Evolutionary conservation across 2,888 invertebrate genomes (phyloP).

Genomic region (Drosophila pseudotalamancana): DNA sequence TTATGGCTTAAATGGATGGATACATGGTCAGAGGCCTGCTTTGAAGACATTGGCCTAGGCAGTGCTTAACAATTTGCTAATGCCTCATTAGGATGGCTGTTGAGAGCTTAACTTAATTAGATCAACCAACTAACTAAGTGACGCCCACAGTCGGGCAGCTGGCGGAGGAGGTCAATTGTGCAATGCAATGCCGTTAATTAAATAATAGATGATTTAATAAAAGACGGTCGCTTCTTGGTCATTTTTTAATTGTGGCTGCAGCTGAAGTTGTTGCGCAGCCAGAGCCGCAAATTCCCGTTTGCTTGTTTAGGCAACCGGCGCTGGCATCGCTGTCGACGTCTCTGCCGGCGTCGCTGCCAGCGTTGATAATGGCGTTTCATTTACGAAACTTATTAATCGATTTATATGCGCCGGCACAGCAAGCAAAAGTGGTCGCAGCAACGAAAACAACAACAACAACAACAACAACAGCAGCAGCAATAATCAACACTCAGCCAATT

Average conservation of each 20-base stretch:
- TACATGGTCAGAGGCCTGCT: slow-evolving; percentile 26
- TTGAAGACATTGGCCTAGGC: slow-evolving; percentile 39
- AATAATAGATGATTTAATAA: slow-evolving; percentile 21
- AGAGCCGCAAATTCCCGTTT: slow-evolving; percentile 42
- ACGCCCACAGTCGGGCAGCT: slow-evolving; percentile 22
- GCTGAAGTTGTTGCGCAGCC: slow-evolving; percentile 49
- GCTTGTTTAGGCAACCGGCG: slow-evolving; percentile 42
- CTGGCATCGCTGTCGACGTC: slow-evolving; percentile 18
- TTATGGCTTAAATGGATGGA: slow-evolving; percentile 27
- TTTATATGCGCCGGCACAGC: slow-evolving; percentile 73
- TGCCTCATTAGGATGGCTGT: slow-evolving; percentile 40
- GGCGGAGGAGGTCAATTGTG: slow-evolving; percentile 8
- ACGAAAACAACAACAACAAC: neutral
- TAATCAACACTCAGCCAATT: slow-evolving; percentile 40
- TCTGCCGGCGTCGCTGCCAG: slow-evolving; percentile 16
- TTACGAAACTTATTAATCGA: slow-evolving; percentile 79
- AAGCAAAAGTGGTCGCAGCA: slow-evolving; percentile 32
- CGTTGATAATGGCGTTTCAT: slow-evolving; percentile 66
- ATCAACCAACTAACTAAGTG: slow-evolving; percentile 9
- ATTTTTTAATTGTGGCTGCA: slow-evolving; percentile 46
- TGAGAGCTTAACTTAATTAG: slow-evolving; percentile 15
- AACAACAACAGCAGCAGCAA: slow-evolving; percentile 2
- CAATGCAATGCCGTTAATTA: slow-evolving; percentile 43
- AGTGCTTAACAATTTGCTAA: neutral
- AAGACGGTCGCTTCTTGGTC: slow-evolving; percentile 24